phyloP scores from a whole-genome alignment of 2,797 vertebrate genomes.

The Rhincodon typus region DNA sequence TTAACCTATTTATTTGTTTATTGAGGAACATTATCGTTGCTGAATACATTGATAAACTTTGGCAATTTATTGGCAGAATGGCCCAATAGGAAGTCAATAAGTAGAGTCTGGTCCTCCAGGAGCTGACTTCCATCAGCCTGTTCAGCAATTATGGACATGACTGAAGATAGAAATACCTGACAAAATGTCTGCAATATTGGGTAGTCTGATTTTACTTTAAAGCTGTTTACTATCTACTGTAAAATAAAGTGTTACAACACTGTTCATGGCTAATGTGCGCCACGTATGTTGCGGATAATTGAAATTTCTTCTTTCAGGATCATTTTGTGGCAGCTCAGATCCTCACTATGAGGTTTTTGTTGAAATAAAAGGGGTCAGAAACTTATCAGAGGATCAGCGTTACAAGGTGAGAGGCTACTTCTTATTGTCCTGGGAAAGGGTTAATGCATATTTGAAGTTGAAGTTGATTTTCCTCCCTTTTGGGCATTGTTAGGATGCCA shows the following conservation, averaged over 20 bases:
- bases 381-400: constrained; percentile 77
- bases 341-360: constrained; percentile 88
- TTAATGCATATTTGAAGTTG: background rate
- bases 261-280: background rate
- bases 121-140: background rate
- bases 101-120: background rate
- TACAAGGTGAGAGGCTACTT: constrained; percentile 65
- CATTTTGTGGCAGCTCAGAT: constrained; percentile 65
- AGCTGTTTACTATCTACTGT: background rate
- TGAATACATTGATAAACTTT: background rate
- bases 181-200: background rate
- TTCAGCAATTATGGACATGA: background rate
- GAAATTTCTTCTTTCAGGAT: constrained; percentile 54
- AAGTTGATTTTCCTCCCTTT: background rate
- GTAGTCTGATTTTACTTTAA: background rate
- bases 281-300: background rate
- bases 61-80: background rate
- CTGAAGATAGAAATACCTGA: background rate
- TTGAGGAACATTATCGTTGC: background rate
- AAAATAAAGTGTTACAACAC: background rate
- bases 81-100: background rate
- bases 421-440: background rate
- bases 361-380: constrained; percentile 77
- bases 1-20: background rate
- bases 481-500: background rate